Evolutionary conservation across 2,797 vertebrate genomes (phyloP), one percentile per base, ranked within the genome.

Genomic region (Catharus ustulatus): DNA sequence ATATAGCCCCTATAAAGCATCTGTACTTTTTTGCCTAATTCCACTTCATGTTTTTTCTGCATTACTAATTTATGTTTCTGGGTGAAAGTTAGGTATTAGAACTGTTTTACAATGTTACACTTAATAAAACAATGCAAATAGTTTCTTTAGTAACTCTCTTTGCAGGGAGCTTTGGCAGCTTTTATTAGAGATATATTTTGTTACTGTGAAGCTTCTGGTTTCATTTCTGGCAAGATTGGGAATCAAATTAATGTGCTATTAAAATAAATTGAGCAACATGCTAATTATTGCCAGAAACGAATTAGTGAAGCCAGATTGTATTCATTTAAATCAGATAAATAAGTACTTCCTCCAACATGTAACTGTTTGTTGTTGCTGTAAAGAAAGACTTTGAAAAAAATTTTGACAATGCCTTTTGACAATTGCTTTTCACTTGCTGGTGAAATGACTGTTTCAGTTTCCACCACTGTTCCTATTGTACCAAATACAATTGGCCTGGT

Each of bases 241-340:
- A 94, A 89, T 85, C 51, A 77, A 85, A 92, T 92, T 89, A 92
- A 78, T 61, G 61, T 26, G n/a, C 19, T 93, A 91, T 79, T 89
- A 93, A 95, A 87, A 94, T 64, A 85, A 96, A 96, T 85, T 87
- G 86, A 92, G 72, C 74, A 90, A 78, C 48, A 46, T 72, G 19
- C 15, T 93, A 94, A 94, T 96, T 93, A 90, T 76, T 90, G 68
- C 78, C 84, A 94, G 83, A 94, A 95, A 93, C 19, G 10, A 91
- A 90, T 90, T 75, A 82, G 24, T 45, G 26, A 83, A 85, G 86
- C 40, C 68, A 93, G 74, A 83, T 36, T 78, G 42, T 67, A 75
- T 95, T 94, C 10, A 84, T 87, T 93, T 90, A 67, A 92, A 94
- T 87, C 71, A 85, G 80, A 96, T 72, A 94, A 93, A 76, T 87